These are phyloP conservation scores for Microcebus jonahi DNA, from an alignment of 2,113 vertebrate genomes.

Conservation along the genomic window DNA sequence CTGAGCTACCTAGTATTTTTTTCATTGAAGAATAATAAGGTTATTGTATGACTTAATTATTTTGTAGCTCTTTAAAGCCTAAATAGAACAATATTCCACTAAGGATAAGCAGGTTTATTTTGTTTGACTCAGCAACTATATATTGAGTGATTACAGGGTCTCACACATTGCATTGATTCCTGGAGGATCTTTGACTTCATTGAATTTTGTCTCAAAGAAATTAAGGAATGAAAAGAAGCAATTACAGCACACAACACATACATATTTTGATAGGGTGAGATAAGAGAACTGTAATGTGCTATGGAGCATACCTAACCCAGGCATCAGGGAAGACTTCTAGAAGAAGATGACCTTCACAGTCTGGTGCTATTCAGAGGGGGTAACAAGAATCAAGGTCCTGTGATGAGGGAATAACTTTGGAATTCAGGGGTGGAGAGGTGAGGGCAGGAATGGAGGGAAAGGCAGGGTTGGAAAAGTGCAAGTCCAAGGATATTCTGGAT, in stretches of 20 bases:
- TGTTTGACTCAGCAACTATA: not conserved
- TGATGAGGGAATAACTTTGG: not conserved
- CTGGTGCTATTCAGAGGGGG: not conserved
- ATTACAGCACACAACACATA: not conserved
- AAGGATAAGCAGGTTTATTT: not conserved
- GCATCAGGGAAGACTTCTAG: not conserved
- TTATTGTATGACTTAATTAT: not conserved
- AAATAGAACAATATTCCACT: not conserved
- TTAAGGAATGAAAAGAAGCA: not conserved
- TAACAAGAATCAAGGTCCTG: not conserved
- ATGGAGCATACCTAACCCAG: not conserved
- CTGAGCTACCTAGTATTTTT: not conserved
- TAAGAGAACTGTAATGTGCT: not conserved
- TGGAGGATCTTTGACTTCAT: not conserved
- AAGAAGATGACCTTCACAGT: not conserved
- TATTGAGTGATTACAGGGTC: not conserved
- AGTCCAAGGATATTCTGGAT: not conserved
- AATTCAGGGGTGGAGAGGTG: not conserved
- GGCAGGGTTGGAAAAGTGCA: not conserved
- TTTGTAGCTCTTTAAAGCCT: not conserved
- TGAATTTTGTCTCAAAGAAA: not conserved
- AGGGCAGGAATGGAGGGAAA: not conserved
- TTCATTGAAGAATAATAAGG: not conserved
- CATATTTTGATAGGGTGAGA: not conserved
- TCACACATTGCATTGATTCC: not conserved